phyloP scores from a whole-genome alignment of 64 coral and sea anemone species.

The Porites australiensis region DNA sequence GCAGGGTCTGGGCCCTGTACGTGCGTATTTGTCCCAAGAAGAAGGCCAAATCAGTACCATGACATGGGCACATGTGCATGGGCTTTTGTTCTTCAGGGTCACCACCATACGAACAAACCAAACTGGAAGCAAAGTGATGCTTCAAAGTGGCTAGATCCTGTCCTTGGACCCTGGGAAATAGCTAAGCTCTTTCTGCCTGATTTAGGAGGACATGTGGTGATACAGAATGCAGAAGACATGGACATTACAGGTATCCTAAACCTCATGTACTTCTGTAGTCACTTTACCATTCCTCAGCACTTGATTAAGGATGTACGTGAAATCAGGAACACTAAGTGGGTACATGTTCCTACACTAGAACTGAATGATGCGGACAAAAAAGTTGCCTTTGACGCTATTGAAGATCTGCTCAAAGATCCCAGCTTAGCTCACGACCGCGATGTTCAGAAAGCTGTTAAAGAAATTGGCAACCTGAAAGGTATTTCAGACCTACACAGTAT shows the following conservation, averaged over 20 bases:
- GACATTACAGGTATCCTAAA: conserved; percentile 70
- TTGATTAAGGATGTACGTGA: conserved; percentile 48
- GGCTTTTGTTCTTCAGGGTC: conserved; percentile 47
- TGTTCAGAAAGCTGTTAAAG: conserved; percentile 47
- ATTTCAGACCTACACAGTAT: conserved; percentile 47
- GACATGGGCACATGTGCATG: conserved; percentile 61
- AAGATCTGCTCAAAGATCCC: conserved; percentile 78
- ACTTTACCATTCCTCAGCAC: conserved; percentile 47
- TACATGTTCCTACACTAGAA: conserved; percentile 65
- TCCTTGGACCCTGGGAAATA: conserved; percentile 79
- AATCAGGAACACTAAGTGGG: conserved; percentile 82
- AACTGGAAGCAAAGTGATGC: conserved; percentile 77
- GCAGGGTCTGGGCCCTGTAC: conserved; percentile 18
- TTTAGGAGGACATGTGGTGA: conserved; percentile 6
- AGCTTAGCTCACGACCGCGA: conserved; percentile 58
- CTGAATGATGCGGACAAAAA: conserved; percentile 56
- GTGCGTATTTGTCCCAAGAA: conserved; percentile 24
- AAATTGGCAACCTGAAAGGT: conserved; percentile 39
- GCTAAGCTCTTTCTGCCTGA: conserved; percentile 83
- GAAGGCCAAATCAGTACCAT: conserved; percentile 66
- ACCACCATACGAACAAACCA: conserved; percentile 58
- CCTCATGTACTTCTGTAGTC: conserved; percentile 64
- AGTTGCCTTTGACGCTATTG: conserved; percentile 63
- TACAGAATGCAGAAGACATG: conserved; percentile 29
- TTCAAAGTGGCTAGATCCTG: conserved; percentile 45